Base-by-base conservation (phyloP, 2,797 vertebrate genomes). In the Poecilia wingei region DNA sequence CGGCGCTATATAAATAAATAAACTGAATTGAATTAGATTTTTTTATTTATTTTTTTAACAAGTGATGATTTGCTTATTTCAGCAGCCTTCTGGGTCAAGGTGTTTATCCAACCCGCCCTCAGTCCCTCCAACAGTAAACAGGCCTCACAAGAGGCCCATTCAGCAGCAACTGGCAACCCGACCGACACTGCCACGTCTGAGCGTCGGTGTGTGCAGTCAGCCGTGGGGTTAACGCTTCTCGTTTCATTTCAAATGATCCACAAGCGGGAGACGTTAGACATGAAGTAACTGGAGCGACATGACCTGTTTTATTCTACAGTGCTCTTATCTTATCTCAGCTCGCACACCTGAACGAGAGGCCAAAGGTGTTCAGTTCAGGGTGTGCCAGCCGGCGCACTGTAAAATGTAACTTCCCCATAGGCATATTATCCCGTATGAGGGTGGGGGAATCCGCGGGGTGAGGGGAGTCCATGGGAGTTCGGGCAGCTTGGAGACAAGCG, bases 91-190 rank as follows among this genome's bases (percentile, higher is more conserved):
- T 31, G 22, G 6, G n/a, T 71, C 69, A 79, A 74, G 31, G n/a
- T 89, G 88, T 92, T 92, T 89, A 92, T 91, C 39, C 86, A 79
- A n/a, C 14, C 84, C 22, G 57, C 79, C 74, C 53, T 28, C 74
- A 80, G 85, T 79, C 83, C 36, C 53, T 53, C 86, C 47, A 36
- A 16, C 77, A 79, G 84, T 87, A 85, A 74, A 82, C 83, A 86
- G 81, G 85, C 78, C 87, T 59, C 80, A 94, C 94, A 95, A 93
- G 93, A 87, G 90, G 70, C 75, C 84, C 86, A 87, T 95, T 95
- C 84, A 95, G 47, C 13, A 46, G 90, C 49, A 85, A 84, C 80
- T 76, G 78, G 82, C 91, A 79, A 46, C 75, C 71, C 4, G 74
- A 64, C 36, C 77, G 22, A 43, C 64, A 25, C 77, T 92, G 94